Base-by-base conservation (phyloP, 2,113 vertebrate genomes). In the Aepyceros melampus region DNA sequence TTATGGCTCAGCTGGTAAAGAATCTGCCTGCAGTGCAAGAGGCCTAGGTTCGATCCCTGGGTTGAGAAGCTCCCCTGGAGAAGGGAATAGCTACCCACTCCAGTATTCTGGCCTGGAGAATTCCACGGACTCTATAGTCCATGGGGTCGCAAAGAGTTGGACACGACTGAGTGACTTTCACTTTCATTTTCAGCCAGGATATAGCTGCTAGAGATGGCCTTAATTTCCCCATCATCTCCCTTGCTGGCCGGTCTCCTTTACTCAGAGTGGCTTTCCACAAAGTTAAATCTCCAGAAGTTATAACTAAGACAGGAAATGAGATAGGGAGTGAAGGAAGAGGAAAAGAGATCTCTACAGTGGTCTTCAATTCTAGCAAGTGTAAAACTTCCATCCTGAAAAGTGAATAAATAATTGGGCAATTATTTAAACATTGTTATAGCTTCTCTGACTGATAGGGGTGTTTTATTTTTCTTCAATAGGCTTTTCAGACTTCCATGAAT, bases 401-500 rank as follows among this genome's bases (percentile, higher is more conserved):
- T 15, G 40, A 49, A 29, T 33, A 12, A 78, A 91, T 4, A 88
- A 33, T 9, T 25, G n/a, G 23, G 11, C n/a, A 49, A 5, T 67
- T 86, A 53, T 78, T 33, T 91, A 76, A 79, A 31, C 45, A 10
- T 82, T 74, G 4, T 82, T 91, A 13, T 14, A 58, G 36, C 16
- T 51, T 71, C 17, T 79, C 71, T 83, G 71, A 51, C 45, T 9
- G 55, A 49, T 17, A 17, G 33, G 6, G 11, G 6, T 47, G 1
- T 58, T 55, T 87, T 71, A 36, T 90, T 95, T 97, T 71, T 51
- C 47, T 91, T 64, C 53, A n/a, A 0, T 27, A 89, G 58, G n/a
- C 74, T 88, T 87, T 58, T 79, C 51, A 87, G 40, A 40, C 55
- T 76, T 64, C 21, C n/a, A 13, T n/a, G 43, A 76, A 23, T 74